A percentile compares a stretch with the other conserved stretches of the same genome.
phyloP scores from a whole-genome alignment of 2,888 invertebrate species.

The Gisinianus flammeolus region DNA sequence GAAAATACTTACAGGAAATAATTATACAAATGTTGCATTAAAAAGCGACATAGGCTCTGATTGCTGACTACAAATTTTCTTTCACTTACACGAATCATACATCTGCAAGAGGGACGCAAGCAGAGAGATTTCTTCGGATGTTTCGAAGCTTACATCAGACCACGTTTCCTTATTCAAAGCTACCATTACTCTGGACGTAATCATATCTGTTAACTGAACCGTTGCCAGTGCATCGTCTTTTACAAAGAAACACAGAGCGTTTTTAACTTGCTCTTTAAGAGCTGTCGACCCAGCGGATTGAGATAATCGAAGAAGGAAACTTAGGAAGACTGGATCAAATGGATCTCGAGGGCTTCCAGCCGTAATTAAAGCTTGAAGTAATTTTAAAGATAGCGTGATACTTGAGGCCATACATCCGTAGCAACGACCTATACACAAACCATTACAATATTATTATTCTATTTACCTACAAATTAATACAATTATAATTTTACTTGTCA shows the following conservation, averaged over 20 bases:
- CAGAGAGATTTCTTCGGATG: slow-evolving; percentile 80
- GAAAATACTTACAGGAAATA: no score
- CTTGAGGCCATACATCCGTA: slow-evolving; percentile 73
- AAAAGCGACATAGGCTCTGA: no score
- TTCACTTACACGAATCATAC: slow-evolving; percentile 92
- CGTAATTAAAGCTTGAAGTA: slow-evolving; percentile 57
- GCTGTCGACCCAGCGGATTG: slow-evolving; percentile 58
- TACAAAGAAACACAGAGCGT: slow-evolving; percentile 58
- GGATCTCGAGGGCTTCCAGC: slow-evolving; percentile 57
- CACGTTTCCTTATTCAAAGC: slow-evolving; percentile 58
- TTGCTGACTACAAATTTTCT: no score
- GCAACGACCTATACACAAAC: slow-evolving; percentile 69
- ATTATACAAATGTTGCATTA: no score
- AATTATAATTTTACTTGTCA: not conserved
- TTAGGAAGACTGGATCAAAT: slow-evolving; percentile 56
- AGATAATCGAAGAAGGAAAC: slow-evolving; percentile 56
- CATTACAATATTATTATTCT: no score
- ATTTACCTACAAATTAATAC: not conserved
- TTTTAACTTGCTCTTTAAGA: slow-evolving; percentile 58
- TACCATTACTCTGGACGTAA: slow-evolving; percentile 51
- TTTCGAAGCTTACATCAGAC: slow-evolving; percentile 66
- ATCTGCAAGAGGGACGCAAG: slow-evolving; percentile 87
- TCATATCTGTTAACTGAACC: slow-evolving; percentile 56
- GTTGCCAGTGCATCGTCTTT: slow-evolving; percentile 57
- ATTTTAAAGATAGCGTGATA: slow-evolving; percentile 57